phyloP scores from a whole-genome alignment of 2,888 invertebrate genomes.

The Resseliella maxima region DNA sequence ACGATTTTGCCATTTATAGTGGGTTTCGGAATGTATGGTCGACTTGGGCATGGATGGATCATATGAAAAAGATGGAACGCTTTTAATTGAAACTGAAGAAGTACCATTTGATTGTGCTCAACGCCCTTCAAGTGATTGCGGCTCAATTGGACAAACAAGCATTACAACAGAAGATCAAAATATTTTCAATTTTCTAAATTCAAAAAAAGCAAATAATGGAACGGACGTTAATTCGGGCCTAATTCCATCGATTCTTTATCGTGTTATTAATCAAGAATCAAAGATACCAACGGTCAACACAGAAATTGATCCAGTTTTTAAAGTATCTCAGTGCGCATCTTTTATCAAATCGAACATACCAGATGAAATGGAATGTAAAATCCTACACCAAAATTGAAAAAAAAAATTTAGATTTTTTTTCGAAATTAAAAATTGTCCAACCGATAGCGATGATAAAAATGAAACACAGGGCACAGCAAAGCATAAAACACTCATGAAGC shows the following conservation, averaged over 20 bases:
- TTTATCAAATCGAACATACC: conserved; percentile 88
- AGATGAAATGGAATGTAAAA: too few species aligned
- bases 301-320: conserved; percentile 82
- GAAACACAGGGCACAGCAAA: conserved; percentile 42
- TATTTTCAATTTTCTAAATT: conserved; percentile 94
- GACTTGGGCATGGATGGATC: conserved; percentile 92
- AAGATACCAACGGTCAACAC: conserved; percentile 69
- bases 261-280: conserved; percentile 77
- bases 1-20: conserved; percentile 70
- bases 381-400: too few species aligned
- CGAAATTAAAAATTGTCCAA: conserved; percentile 57
- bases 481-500: conserved; percentile 56
- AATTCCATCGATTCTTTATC: conserved; percentile 85
- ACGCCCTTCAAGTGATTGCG: conserved; percentile 93
- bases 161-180: conserved; percentile 94
- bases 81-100: conserved; percentile 92
- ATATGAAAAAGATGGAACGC: conserved; percentile 91
- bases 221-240: conserved; percentile 98
- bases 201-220: conserved; percentile 97
- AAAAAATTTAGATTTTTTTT: conserved; percentile 60
- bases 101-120: conserved; percentile 92
- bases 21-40: conserved; percentile 93
- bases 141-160: conserved; percentile 90
- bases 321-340: conserved; percentile 84
- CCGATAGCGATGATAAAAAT: conserved; percentile 60